Conservation (phyloP, 2,113 vertebrate genomes). For the Mobula birostris region DNA sequence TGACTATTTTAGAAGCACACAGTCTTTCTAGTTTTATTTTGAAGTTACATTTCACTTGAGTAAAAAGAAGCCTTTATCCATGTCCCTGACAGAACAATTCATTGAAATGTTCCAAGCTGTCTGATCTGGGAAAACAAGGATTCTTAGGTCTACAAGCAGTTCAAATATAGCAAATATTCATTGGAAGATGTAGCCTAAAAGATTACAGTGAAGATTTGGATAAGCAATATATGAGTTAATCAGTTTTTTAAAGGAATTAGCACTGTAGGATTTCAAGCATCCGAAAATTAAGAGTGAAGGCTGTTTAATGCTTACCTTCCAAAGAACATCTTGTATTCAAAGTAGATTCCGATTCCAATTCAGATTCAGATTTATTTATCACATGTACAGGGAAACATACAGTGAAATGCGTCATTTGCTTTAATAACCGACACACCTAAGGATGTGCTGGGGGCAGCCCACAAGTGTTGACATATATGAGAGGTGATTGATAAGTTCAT, state of each 20-base stretch:
- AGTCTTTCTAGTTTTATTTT: not conserved
- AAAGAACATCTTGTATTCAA: not conserved
- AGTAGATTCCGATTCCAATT: not conserved
- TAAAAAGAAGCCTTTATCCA: constrained; percentile 39
- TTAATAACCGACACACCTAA: too few species aligned
- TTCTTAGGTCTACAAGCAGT: not conserved
- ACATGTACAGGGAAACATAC: too few species aligned
- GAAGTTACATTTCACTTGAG: constrained; percentile 45
- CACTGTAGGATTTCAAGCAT: not conserved
- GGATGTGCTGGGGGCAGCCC: too few species aligned
- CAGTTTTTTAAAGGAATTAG: not conserved
- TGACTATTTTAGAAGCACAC: constrained; percentile 44
- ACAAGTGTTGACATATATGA: too few species aligned
- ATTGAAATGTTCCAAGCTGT: constrained; percentile 47
- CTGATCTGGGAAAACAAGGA: constrained; percentile 30
- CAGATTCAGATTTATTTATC: too few species aligned
- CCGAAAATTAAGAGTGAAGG: not conserved
- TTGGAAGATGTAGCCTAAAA: not conserved
- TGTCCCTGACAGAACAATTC: constrained; percentile 42
- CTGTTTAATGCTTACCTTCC: not conserved
- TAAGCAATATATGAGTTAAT: not conserved
- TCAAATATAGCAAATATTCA: not conserved
- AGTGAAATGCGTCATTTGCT: too few species aligned
- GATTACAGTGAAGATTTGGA: not conserved
- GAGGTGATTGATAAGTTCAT: too few species aligned